phyloP scores from a whole-genome alignment of 2,888 invertebrate genomes.

The Resseliella maxima region DNA sequence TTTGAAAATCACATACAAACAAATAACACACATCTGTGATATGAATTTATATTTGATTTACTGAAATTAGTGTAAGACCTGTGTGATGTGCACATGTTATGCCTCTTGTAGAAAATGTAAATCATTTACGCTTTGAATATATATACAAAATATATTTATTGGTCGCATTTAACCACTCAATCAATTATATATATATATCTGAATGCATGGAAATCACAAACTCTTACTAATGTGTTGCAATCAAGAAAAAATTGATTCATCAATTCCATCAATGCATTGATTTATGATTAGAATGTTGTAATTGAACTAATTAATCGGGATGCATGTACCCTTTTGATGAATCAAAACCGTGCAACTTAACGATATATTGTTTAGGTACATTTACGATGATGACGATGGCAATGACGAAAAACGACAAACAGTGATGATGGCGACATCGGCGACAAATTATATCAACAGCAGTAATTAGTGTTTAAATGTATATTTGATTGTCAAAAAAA shows the following conservation, averaged over 20 bases:
- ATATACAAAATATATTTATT: no score
- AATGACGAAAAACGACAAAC: no score
- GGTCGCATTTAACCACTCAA: neutral
- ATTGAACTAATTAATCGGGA: neutral
- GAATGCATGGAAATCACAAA: no score
- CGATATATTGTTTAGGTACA: no score
- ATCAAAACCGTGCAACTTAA: no score
- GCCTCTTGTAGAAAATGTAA: neutral
- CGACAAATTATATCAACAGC: neutral
- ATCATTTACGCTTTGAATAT: constrained; percentile 35
- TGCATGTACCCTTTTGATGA: neutral
- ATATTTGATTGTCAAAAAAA: constrained; percentile 25
- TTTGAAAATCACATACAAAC: no score
- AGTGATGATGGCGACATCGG: no score
- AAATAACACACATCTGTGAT: no score
- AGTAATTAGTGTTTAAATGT: neutral
- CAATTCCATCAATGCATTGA: neutral
- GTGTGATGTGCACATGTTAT: neutral
- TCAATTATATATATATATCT: neutral
- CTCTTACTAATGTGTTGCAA: no score
- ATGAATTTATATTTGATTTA: no score
- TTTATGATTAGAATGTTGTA: neutral
- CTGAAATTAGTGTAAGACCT: neutral
- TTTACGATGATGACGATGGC: no score
- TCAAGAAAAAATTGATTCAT: neutral